phyloP scores from a whole-genome alignment of 2,888 invertebrate genomes.

The Muscina levida region DNA sequence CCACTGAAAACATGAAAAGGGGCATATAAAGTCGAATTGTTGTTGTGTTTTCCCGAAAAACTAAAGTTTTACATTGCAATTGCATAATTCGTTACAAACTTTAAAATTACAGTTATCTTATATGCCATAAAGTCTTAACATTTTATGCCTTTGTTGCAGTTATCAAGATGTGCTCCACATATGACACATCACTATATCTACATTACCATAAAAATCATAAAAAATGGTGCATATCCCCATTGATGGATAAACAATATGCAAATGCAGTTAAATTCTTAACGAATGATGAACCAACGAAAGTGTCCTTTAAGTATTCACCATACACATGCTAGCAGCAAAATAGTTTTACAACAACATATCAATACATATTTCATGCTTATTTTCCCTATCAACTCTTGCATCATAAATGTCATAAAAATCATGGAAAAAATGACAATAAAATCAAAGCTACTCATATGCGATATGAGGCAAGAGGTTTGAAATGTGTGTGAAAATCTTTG shows the following conservation, averaged over 20 bases:
- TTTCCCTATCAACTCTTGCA: slow-evolving; percentile 62
- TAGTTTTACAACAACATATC: slow-evolving; percentile 64
- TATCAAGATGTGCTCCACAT: slow-evolving; percentile 9
- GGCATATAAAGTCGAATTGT: too few species aligned
- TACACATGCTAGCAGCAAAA: not conserved
- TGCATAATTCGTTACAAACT: slow-evolving; percentile 11
- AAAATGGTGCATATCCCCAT: slow-evolving; percentile 50
- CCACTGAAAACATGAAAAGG: too few species aligned
- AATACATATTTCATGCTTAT: slow-evolving; percentile 58
- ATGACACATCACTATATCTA: slow-evolving; percentile 30
- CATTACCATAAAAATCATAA: slow-evolving; percentile 20
- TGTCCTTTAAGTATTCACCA: slow-evolving; percentile 9
- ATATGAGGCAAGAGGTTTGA: not conserved
- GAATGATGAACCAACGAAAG: not conserved
- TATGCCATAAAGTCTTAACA: not conserved
- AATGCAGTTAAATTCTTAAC: slow-evolving; percentile 55
- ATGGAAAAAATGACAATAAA: slow-evolving; percentile 59
- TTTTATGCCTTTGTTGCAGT: not conserved
- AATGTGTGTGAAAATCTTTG: not conserved
- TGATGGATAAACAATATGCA: slow-evolving; percentile 67
- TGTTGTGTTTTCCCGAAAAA: too few species aligned
- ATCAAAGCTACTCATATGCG: slow-evolving; percentile 27
- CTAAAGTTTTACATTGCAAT: too few species aligned
- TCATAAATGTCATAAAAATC: slow-evolving; percentile 64
- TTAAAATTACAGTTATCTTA: not conserved